Conservation (phyloP, 2,797 vertebrate species). For the Aulostomus chinensis region DNA sequence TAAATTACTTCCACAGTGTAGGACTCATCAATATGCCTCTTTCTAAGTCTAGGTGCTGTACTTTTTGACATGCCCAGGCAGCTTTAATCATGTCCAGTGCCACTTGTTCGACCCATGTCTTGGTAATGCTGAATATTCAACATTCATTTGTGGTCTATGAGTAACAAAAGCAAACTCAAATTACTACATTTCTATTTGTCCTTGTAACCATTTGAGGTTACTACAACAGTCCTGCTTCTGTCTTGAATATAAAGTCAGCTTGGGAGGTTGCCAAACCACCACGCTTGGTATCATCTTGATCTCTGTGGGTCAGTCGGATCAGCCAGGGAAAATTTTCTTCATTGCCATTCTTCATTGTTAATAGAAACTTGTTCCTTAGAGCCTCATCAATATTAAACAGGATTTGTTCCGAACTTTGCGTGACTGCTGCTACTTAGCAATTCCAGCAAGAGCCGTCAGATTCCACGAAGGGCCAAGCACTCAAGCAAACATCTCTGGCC, state of each 20-base stretch:
- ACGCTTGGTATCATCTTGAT: slow-evolving; percentile 41
- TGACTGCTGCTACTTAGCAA: slow-evolving; percentile 39
- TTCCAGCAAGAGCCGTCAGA: slow-evolving; percentile 30
- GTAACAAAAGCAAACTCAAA: too few species aligned
- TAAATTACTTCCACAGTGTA: too few species aligned
- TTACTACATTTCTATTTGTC: slow-evolving; percentile 3
- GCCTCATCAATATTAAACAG: slow-evolving; percentile 43
- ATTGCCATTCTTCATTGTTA: slow-evolving; percentile 39
- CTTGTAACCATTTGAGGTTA: slow-evolving; percentile 25
- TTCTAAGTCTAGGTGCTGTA: not conserved
- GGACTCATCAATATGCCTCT: too few species aligned
- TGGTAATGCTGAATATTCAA: slow-evolving; percentile 5
- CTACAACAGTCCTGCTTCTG: slow-evolving; percentile 21
- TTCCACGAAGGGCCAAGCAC: slow-evolving; percentile 22
- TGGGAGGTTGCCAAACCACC: slow-evolving; percentile 50
- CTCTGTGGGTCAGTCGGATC: slow-evolving; percentile 44
- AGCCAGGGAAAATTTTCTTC: slow-evolving; percentile 32
- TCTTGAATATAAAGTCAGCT: slow-evolving; percentile 33
- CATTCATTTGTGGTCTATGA: too few species aligned
- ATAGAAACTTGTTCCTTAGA: slow-evolving; percentile 32
- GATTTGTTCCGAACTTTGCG: slow-evolving; percentile 36
- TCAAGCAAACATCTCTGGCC: slow-evolving; percentile 31
- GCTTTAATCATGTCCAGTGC: slow-evolving; percentile 6
- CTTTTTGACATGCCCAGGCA: not conserved
- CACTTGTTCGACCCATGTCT: slow-evolving; percentile 1